Conservation (phyloP, 2,888 invertebrate genomes). For the Megalurothrips usitatus region DNA sequence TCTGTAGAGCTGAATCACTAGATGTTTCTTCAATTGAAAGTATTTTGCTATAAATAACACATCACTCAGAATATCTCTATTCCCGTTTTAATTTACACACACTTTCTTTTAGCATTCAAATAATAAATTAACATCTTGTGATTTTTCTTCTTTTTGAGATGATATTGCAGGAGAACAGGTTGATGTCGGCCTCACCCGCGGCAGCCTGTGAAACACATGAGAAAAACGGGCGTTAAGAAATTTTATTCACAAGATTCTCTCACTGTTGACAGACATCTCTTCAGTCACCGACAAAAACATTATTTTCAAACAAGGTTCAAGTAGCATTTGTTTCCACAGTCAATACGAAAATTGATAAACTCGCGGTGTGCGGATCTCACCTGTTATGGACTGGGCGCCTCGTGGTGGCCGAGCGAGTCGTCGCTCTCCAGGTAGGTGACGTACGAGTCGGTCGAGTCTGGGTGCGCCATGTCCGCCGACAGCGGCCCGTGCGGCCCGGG, state of each 20-base stretch:
- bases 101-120: neutral
- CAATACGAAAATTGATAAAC: no score
- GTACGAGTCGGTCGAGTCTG: slow-evolving; percentile 81
- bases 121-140: slow-evolving; percentile 17
- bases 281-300: no score
- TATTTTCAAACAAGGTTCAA: no score
- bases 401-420: slow-evolving; percentile 53
- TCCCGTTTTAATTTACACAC: slow-evolving; percentile 17
- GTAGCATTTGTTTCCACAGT: no score
- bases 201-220: slow-evolving; percentile 1
- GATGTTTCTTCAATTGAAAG: slow-evolving; percentile 8
- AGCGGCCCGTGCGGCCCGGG: slow-evolving; percentile 44
- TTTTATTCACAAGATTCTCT: no score
- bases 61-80: slow-evolving; percentile 23
- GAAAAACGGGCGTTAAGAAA: neutral
- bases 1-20: slow-evolving; percentile 20
- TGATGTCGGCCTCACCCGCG: neutral
- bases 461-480: slow-evolving; percentile 54
- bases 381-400: slow-evolving; percentile 53
- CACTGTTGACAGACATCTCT: no score
- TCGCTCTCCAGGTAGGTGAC: slow-evolving; percentile 91
- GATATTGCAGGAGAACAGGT: neutral
- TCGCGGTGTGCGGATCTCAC: neutral
- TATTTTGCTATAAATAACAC: slow-evolving; percentile 1
- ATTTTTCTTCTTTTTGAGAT: neutral